Evolutionary conservation across 1,140 invertebrate species (phyloP).

Genomic region (Teleopsis dalmanni): DNA sequence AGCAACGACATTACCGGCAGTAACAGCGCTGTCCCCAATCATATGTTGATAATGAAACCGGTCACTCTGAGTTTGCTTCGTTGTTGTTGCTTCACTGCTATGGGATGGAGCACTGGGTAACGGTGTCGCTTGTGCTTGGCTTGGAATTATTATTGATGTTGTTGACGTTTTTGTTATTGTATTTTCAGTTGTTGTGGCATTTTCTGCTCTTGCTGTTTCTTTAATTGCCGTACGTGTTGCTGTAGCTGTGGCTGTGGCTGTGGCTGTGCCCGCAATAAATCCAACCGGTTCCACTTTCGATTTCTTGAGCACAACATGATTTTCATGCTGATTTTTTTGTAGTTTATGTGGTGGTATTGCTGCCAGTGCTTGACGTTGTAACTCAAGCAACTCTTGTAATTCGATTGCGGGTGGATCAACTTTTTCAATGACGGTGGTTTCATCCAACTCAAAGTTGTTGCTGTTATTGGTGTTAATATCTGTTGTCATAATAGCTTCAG

Average conservation of each 20-base stretch:
- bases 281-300: conserved; percentile 42
- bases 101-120: conserved; percentile 1
- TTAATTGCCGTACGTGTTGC: background rate
- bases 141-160: conserved; percentile 8
- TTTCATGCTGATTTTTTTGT: conserved; percentile 10
- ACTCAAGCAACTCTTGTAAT: background rate
- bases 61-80: conserved; percentile 15
- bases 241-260: background rate
- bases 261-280: background rate
- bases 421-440: conserved; percentile 10
- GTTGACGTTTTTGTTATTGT: conserved; percentile 5
- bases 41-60: conserved; percentile 40
- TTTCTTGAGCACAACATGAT: conserved; percentile 30
- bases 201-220: conserved; percentile 8
- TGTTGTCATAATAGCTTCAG: too few relatives aligned
- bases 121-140: conserved; percentile 6
- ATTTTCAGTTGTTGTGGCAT: background rate
- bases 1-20: background rate
- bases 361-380: conserved; percentile 4
- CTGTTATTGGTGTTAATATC: conserved; percentile 1
- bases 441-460: conserved; percentile 12
- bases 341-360: too few relatives aligned
- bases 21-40: conserved; percentile 12
- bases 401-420: background rate
- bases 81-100: conserved; percentile 1